These are phyloP conservation scores for Drosophila multiciliata DNA, from an alignment of 2,888 invertebrate genomes.

Conservation along the genomic window DNA sequence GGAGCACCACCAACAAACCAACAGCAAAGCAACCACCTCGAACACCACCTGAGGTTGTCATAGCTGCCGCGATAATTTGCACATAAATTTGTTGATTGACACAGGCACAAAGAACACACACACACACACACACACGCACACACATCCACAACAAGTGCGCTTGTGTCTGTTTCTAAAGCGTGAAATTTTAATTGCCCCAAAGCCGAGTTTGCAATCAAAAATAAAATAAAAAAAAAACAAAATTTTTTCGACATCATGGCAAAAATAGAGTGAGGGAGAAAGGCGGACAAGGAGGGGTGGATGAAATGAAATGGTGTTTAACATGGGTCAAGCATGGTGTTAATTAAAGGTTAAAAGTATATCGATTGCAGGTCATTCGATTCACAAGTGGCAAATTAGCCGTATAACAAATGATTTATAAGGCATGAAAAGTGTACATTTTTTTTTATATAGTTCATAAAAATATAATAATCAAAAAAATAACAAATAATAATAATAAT, in stretches of 20 bases:
- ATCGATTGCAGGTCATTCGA: slow-evolving; percentile 31
- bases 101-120: slow-evolving; percentile 38
- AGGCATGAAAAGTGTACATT: background rate
- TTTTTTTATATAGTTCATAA: background rate
- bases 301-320: slow-evolving; percentile 29
- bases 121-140: slow-evolving; percentile 2
- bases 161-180: slow-evolving; percentile 54
- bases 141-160: background rate
- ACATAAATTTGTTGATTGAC: slow-evolving; percentile 65
- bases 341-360: slow-evolving; percentile 47
- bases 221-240: slow-evolving; percentile 31
- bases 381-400: background rate
- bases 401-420: background rate
- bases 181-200: slow-evolving; percentile 76
- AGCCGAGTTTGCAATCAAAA: slow-evolving; percentile 47
- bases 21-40: slow-evolving; percentile 45
- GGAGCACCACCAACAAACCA: slow-evolving; percentile 23
- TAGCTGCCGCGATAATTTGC: slow-evolving; percentile 67
- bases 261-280: slow-evolving; percentile 31
- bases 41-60: slow-evolving; percentile 72
- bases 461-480: too few species aligned
- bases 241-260: slow-evolving; percentile 11
- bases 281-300: slow-evolving; percentile 18
- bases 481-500: too few species aligned
- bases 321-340: slow-evolving; percentile 47